phyloP scores from a whole-genome alignment of 2,888 invertebrate genomes.

The Lithophane ornitopus region DNA sequence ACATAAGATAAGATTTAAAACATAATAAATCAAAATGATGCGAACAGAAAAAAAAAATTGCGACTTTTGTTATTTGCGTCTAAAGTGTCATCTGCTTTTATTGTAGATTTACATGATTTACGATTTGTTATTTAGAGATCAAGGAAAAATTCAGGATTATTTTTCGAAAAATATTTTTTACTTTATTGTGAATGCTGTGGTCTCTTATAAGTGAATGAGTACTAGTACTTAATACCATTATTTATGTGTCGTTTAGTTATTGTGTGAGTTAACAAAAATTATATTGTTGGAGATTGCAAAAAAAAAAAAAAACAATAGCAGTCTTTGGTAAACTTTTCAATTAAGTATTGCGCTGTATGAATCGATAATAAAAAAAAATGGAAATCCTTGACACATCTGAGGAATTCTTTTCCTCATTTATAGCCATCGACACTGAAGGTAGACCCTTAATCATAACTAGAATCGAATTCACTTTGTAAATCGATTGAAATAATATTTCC shows the following conservation, averaged over 20 bases:
- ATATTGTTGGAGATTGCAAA: not conserved
- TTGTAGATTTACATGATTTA: slow-evolving; percentile 12
- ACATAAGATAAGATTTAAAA: slow-evolving; percentile 17
- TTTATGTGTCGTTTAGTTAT: not conserved
- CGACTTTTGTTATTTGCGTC: not conserved
- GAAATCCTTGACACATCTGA: slow-evolving; percentile 80
- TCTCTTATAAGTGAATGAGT: not conserved
- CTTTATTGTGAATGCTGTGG: not conserved
- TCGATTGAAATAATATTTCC: slow-evolving; percentile 60
- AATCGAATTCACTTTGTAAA: slow-evolving; percentile 65
- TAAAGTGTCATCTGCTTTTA: slow-evolving; percentile 24
- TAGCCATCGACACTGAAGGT: slow-evolving; percentile 77
- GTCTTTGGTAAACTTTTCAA: slow-evolving; percentile 42
- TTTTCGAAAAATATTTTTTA: not conserved
- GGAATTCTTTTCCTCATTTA: slow-evolving; percentile 83
- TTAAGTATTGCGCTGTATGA: slow-evolving; percentile 62
- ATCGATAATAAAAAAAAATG: slow-evolving; percentile 77
- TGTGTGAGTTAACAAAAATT: too few species aligned
- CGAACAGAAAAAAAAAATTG: slow-evolving; percentile 8
- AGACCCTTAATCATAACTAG: slow-evolving; percentile 75
- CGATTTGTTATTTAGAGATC: slow-evolving; percentile 18
- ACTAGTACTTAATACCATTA: not conserved
- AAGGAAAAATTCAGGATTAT: not conserved
- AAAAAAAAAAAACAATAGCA: not conserved
- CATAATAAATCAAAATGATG: slow-evolving; percentile 13